Percentiles rank a stretch among this genome's conserved stretches.
Conservation (phyloP, 2,113 vertebrate genomes). For the Zapornia atra region DNA sequence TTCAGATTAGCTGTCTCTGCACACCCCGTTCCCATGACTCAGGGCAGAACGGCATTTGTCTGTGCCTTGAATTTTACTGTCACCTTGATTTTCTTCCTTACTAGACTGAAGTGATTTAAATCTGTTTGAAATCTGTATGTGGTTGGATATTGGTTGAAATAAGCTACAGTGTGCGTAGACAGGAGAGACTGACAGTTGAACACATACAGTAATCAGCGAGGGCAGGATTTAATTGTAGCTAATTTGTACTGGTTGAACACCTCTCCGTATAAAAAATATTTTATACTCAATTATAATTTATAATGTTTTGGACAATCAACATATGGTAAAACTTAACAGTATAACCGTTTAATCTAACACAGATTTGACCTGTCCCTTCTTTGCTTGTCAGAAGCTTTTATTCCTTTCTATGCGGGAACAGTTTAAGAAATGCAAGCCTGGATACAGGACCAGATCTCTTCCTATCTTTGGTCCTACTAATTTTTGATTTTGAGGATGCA, state of each 20-base stretch:
- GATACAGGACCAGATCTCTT: neutral
- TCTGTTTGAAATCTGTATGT: neutral
- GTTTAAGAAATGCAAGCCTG: slow-evolving; percentile 1
- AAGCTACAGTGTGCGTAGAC: neutral
- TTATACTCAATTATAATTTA: slow-evolving; percentile 31
- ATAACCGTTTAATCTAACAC: slow-evolving; percentile 22
- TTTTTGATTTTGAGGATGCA: neutral
- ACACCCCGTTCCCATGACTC: rapidly evolving
- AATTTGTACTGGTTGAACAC: slow-evolving; percentile 60
- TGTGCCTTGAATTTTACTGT: neutral
- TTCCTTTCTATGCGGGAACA: neutral
- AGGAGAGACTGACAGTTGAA: slow-evolving; percentile 18
- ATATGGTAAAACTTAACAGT: slow-evolving; percentile 20
- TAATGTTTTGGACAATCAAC: slow-evolving; percentile 29
- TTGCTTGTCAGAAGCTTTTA: slow-evolving; percentile 26
- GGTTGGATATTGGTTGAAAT: slow-evolving; percentile 3
- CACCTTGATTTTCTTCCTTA: rapidly evolving
- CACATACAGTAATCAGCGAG: neutral
- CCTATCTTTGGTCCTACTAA: neutral
- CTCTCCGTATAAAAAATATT: neutral
- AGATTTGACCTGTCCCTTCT: neutral
- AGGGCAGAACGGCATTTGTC: neutral
- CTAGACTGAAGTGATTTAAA: neutral
- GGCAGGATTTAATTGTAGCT: slow-evolving; percentile 44
- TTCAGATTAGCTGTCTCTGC: neutral